These are phyloP conservation scores for Drosophila meridionalis DNA, from an alignment of 2,888 invertebrate species.

Conservation along the genomic window DNA sequence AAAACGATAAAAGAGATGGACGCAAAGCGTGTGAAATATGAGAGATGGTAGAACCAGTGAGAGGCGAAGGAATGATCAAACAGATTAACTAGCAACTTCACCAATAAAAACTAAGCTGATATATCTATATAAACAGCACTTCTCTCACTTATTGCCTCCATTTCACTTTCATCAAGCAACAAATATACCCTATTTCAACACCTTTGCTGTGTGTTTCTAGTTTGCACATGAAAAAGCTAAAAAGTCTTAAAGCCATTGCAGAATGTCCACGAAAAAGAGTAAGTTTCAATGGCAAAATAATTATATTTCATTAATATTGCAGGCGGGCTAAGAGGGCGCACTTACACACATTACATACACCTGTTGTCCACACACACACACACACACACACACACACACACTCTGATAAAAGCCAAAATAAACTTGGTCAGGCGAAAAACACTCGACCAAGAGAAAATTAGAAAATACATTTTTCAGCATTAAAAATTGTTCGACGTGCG, in stretches of 20 bases:
- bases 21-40: not conserved
- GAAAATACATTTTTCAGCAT: constrained; percentile 80
- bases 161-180: not conserved
- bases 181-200: not conserved
- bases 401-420: constrained; percentile 68
- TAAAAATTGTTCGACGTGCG: constrained; percentile 78
- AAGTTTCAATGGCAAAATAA: constrained; percentile 58
- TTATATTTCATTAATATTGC: constrained; percentile 69
- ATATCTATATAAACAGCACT: not conserved
- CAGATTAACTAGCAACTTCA: not conserved
- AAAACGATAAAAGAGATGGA: not conserved
- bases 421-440: constrained; percentile 46
- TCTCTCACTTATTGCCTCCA: no score
- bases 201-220: not conserved
- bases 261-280: constrained; percentile 6
- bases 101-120: not conserved
- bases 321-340: constrained; percentile 1
- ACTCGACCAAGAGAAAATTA: constrained; percentile 56
- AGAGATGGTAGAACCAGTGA: not conserved
- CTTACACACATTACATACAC: constrained; percentile 52
- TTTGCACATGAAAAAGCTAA: not conserved
- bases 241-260: constrained; percentile 11
- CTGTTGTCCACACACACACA: constrained; percentile 47
- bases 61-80: not conserved
- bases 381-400: constrained; percentile 9